phyloP scores from a whole-genome alignment of 2,888 invertebrate genomes.

The Platycheirus albimanus region DNA sequence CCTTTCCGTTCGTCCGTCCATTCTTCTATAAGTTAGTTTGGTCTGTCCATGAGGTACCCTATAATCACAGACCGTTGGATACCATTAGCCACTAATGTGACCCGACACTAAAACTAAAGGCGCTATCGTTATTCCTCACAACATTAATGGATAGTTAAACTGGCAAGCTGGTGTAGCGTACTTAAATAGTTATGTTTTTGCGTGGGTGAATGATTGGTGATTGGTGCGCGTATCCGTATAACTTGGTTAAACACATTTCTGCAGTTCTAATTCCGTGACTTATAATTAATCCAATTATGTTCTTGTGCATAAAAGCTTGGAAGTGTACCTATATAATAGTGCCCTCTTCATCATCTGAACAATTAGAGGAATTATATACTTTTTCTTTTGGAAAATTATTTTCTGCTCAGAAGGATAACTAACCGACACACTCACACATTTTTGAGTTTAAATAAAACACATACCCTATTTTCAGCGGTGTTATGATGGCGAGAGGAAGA shows the following conservation, averaged over 20 bases:
- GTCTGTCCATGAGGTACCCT: constrained; percentile 30
- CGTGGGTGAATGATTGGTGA: constrained; percentile 27
- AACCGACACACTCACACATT: neutral
- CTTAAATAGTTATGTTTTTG: constrained; percentile 41
- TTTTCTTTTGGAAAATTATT: constrained; percentile 11
- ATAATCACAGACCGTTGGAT: constrained; percentile 56
- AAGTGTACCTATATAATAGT: constrained; percentile 26
- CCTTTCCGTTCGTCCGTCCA: neutral
- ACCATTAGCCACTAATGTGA: constrained; percentile 54
- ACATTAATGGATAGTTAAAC: constrained; percentile 51
- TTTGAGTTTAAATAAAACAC: too few species aligned
- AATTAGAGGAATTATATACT: constrained; percentile 60
- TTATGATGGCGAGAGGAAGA: neutral
- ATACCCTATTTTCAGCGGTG: too few species aligned
- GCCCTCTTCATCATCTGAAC: constrained; percentile 47
- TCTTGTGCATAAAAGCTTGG: constrained; percentile 52
- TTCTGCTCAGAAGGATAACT: constrained; percentile 30
- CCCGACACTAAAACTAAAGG: constrained; percentile 61
- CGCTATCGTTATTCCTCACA: constrained; percentile 7
- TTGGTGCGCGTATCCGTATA: constrained; percentile 8
- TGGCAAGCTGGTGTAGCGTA: constrained; percentile 29
- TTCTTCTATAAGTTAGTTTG: constrained; percentile 2
- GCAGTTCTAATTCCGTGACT: constrained; percentile 46
- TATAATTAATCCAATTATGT: constrained; percentile 71
- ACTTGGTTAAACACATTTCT: constrained; percentile 26